phyloP scores from a whole-genome alignment of 2,888 invertebrate species.

The Ormyrus labotus region DNA sequence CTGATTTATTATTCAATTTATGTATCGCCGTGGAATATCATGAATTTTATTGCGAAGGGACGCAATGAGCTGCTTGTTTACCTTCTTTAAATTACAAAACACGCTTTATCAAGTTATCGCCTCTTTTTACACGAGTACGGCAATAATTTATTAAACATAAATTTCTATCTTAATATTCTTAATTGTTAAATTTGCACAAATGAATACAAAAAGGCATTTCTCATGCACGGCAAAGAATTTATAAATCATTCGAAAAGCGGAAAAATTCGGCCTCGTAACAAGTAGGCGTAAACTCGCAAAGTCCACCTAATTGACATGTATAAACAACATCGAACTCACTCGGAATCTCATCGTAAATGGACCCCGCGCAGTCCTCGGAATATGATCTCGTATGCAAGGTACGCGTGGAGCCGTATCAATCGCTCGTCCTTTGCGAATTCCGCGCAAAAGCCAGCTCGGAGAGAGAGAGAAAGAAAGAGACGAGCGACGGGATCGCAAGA shows the following conservation, averaged over 20 bases:
- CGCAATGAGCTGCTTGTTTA: constrained; percentile 14
- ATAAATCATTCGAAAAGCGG: too few relatives aligned
- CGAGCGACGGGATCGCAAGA: constrained; percentile 35
- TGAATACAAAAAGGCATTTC: background rate
- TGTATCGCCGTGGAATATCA: constrained; percentile 30
- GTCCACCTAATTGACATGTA: background rate
- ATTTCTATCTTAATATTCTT: constrained; percentile 14
- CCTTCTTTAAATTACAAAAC: constrained; percentile 20
- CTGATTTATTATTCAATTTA: constrained; percentile 33
- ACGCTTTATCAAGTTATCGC: constrained; percentile 30
- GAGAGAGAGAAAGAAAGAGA: background rate
- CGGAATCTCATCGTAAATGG: too few relatives aligned
- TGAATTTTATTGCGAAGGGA: constrained; percentile 27
- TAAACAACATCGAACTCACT: too few relatives aligned
- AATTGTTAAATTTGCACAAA: constrained; percentile 4
- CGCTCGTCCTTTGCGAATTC: constrained; percentile 33
- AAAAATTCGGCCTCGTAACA: background rate
- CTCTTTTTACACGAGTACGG: background rate
- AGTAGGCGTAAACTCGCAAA: background rate
- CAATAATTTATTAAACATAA: constrained; percentile 11
- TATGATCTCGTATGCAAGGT: background rate
- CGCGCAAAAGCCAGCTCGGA: background rate
- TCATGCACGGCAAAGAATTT: background rate
- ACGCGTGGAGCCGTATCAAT: constrained; percentile 22
- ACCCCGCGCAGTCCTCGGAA: background rate